Evolutionary conservation across 2,113 vertebrate species (phyloP).

Genomic region (Petrocephalus microphthalmus): DNA sequence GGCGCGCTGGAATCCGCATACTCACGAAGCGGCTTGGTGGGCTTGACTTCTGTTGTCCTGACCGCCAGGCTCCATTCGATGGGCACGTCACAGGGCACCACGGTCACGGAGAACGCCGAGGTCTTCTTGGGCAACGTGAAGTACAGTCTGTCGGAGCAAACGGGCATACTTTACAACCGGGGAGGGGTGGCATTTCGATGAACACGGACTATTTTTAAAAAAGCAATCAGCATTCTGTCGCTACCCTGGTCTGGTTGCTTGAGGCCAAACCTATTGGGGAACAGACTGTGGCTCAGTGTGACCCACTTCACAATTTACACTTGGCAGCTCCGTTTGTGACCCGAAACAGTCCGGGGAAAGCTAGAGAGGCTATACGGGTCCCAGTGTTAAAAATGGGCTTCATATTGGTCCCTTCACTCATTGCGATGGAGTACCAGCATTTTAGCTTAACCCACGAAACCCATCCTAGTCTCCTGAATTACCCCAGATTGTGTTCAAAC

Average conservation of each 20-base stretch:
- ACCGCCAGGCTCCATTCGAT: slow-evolving; percentile 70
- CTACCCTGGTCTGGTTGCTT: slow-evolving; percentile 1
- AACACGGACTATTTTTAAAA: not conserved
- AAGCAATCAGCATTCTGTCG: no score
- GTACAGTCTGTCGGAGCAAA: slow-evolving; percentile 59
- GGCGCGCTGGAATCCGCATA: slow-evolving; percentile 14
- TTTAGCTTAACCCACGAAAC: not conserved
- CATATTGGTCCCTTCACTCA: not conserved
- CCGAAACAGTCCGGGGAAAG: not conserved
- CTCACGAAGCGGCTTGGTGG: slow-evolving; percentile 58
- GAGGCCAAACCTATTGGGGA: slow-evolving; percentile 31
- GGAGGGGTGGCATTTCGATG: not conserved
- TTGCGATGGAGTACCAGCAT: no score
- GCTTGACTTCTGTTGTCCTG: slow-evolving; percentile 58
- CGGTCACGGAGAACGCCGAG: slow-evolving; percentile 62
- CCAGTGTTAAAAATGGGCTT: not conserved
- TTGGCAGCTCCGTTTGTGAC: not conserved
- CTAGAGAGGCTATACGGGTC: not conserved
- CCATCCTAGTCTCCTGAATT: not conserved
- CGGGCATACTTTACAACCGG: not conserved
- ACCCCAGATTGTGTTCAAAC: not conserved
- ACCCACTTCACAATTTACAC: slow-evolving; percentile 41
- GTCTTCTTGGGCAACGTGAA: slow-evolving; percentile 68
- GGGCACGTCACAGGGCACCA: slow-evolving; percentile 72
- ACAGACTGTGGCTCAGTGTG: slow-evolving; percentile 50